Evolutionary conservation across 2,888 invertebrate genomes (phyloP).

Genomic region (Andrena flavipes): DNA sequence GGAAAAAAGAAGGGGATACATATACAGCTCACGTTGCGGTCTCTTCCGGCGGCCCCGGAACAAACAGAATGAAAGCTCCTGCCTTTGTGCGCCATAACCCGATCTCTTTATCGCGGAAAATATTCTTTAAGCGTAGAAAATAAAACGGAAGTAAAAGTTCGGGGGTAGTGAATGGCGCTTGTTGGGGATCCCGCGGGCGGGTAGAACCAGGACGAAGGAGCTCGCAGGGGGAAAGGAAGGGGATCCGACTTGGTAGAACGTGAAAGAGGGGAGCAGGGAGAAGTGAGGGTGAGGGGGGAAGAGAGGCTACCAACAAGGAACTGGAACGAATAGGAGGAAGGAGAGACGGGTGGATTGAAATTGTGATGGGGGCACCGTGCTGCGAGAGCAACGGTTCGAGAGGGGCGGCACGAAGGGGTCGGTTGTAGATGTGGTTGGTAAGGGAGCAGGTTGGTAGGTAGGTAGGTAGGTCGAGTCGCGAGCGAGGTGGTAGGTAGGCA

Average conservation of each 20-base stretch:
- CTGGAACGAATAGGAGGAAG: conserved; percentile 22
- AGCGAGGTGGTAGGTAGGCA: conserved; percentile 28
- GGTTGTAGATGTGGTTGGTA: conserved; percentile 34
- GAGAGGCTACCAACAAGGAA: conserved; percentile 29
- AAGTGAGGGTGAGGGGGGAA: not conserved
- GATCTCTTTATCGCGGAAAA: conserved; percentile 79
- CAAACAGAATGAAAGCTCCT: conserved; percentile 76
- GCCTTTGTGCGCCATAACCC: conserved; percentile 75
- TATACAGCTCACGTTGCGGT: conserved; percentile 69
- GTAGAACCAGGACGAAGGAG: conserved; percentile 26
- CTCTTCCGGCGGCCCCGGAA: conserved; percentile 71
- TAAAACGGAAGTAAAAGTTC: conserved; percentile 79
- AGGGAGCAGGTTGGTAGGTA: conserved; percentile 41
- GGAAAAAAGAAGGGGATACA: conserved; percentile 55
- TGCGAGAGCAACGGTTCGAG: conserved; percentile 62
- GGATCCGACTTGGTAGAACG: not conserved
- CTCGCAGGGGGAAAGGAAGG: not conserved
- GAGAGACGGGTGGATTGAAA: conserved; percentile 46
- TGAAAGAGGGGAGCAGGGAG: not conserved
- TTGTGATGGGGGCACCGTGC: conserved; percentile 47
- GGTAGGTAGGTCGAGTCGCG: conserved; percentile 37
- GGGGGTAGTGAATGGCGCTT: conserved; percentile 67
- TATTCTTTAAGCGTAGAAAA: conserved; percentile 80
- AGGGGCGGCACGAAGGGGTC: conserved; percentile 50
- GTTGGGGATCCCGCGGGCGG: conserved; percentile 48